phyloP scores from a whole-genome alignment of 2,888 invertebrate species.

The Coremacera marginata region DNA sequence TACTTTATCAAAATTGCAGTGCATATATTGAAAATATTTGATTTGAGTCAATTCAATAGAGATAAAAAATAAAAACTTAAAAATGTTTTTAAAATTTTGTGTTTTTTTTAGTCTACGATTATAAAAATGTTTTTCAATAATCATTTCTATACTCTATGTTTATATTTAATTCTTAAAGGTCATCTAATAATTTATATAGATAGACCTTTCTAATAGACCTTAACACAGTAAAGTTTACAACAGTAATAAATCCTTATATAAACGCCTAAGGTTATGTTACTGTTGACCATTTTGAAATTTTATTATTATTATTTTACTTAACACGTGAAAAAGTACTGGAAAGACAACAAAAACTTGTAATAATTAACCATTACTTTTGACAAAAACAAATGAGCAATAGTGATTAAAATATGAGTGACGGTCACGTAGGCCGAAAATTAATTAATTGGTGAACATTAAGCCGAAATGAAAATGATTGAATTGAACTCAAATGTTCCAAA shows the following conservation, averaged over 20 bases:
- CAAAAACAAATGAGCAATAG: neutral
- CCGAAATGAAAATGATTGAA: neutral
- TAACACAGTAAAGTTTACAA: neutral
- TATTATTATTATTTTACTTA: neutral
- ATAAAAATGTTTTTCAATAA: too few relatives aligned
- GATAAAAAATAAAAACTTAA: too few relatives aligned
- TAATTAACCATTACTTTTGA: neutral
- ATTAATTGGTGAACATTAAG: neutral
- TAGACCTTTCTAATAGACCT: neutral
- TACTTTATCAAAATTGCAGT: too few relatives aligned
- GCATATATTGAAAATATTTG: too few relatives aligned
- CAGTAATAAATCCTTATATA: neutral
- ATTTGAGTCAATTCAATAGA: too few relatives aligned
- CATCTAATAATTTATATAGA: neutral
- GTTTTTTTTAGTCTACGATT: too few relatives aligned
- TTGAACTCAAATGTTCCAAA: slow-evolving; percentile 1
- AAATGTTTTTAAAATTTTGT: too few relatives aligned
- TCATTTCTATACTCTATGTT: too few relatives aligned
- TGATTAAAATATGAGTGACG: neutral
- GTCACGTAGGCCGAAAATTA: slow-evolving; percentile 15
- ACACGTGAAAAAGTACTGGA: neutral
- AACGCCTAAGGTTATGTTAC: neutral
- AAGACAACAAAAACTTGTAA: neutral
- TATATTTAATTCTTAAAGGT: neutral
- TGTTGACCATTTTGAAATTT: neutral